Evolutionary conservation across 1,140 invertebrate species (phyloP), one percentile per base, ranked within the genome.

Genomic region (Anoplophora glabripennis): DNA sequence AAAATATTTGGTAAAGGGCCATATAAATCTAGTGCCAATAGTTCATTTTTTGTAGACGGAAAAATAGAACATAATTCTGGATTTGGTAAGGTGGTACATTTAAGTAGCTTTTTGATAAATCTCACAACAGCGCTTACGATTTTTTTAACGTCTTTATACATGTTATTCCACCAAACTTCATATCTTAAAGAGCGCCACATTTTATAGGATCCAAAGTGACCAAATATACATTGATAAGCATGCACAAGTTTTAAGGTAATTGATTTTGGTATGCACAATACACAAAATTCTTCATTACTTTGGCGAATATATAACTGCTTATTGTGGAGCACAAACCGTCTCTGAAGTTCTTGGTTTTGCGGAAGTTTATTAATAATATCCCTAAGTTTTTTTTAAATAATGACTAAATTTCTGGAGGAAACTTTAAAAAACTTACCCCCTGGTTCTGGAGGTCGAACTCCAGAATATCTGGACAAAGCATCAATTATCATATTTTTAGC

Each of bases 91-190:
- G 11, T 51, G 7, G 44, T 17, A 14, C 44, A 17, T 14, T 46
- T 28, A 2, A 5, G 3, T 46, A 17, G 0, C 12, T 10, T 3
- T 11, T 15, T 34, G 48, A 37, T 34, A 34, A 11, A 49, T 28
- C 11, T 49, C 21, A 9, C 48, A 51, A n/a, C 3, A 7, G 9
- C 14, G 7, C 21, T 2, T 5, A 51, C 15, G n/a, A 34, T 33
- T 34, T n/a, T 35, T 51, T 51, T 34, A n/a, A 51, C 48, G 11
- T 10, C 28, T 36, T 37, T 2, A n/a, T 51, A n/a, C 48, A 51
- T 34, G 34, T 51, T 34, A 34, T n/a, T 34, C 34, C 34, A 51
- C 48, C 48, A 51, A n/a, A 51, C 18, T 37, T 51, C 48, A 17
- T 28, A 12, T 17, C 12, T 35, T 34, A 34, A 51, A 1, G 48